Percentiles rank a stretch among this genome's conserved stretches.
Evolutionary conservation across 2,888 invertebrate species (phyloP).

Genomic region (Pseudoips prasinana): DNA sequence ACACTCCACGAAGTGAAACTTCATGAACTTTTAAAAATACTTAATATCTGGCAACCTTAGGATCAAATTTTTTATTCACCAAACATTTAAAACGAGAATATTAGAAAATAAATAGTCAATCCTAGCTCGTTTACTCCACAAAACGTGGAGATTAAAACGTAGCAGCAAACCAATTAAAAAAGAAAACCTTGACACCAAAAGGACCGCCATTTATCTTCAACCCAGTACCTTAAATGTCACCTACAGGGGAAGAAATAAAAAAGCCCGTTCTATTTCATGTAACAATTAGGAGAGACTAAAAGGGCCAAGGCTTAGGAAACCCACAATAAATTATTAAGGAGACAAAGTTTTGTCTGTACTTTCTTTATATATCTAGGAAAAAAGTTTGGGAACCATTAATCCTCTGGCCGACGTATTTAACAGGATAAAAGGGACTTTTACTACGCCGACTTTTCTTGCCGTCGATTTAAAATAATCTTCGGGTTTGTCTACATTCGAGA

Average conservation of each 20-base stretch:
- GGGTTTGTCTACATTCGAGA: constrained; percentile 22
- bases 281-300: constrained; percentile 56
- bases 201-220: constrained; percentile 34
- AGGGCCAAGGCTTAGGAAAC: constrained; percentile 40
- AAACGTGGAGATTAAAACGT: constrained; percentile 14
- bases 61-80: too few species aligned
- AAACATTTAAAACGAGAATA: too few species aligned
- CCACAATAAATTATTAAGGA: constrained; percentile 60
- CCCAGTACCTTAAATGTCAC: constrained; percentile 44
- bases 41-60: too few species aligned
- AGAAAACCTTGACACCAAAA: constrained; percentile 33
- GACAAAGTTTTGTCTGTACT: constrained; percentile 51
- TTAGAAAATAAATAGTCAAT: too few species aligned
- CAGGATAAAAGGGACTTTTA: constrained; percentile 47
- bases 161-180: constrained; percentile 31
- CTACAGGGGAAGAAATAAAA: constrained; percentile 46
- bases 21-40: too few species aligned
- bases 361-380: constrained; percentile 46
- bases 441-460: constrained; percentile 40
- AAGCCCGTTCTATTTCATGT: constrained; percentile 48
- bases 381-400: constrained; percentile 47
- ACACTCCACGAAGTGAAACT: too few species aligned
- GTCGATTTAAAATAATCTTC: constrained; percentile 48
- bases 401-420: constrained; percentile 46
- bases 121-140: too few species aligned